Conservation (phyloP, 2,888 invertebrate species). For the Dryococelus australis region DNA sequence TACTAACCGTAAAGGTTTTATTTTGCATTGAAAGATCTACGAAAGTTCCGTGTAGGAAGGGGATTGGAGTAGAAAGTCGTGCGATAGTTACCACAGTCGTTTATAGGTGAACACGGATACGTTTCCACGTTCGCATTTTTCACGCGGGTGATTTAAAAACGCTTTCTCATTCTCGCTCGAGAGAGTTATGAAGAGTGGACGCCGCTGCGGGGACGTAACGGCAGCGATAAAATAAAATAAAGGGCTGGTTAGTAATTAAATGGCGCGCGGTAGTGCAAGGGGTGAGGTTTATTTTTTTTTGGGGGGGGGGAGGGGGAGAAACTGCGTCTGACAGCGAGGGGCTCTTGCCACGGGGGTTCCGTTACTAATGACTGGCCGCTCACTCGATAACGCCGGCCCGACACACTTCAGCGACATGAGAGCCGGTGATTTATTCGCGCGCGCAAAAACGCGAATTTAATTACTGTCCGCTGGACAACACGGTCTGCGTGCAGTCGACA, state of each 20-base stretch:
- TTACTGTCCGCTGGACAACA: neutral
- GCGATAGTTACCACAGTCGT: no score
- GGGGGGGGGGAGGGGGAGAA: no score
- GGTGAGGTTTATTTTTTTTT: no score
- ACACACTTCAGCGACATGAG: neutral
- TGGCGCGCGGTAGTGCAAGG: no score
- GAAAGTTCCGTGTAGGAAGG: no score
- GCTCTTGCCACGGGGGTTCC: neutral
- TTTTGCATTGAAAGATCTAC: no score
- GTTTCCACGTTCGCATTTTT: no score
- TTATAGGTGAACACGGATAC: no score
- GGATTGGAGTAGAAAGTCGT: no score
- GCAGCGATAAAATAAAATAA: neutral
- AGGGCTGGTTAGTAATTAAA: no score
- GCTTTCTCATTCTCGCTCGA: neutral
- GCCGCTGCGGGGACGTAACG: neutral
- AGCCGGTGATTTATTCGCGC: neutral
- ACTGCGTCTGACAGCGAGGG: neutral
- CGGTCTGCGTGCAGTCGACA: neutral
- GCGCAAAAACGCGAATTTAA: neutral
- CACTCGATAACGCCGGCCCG: neutral
- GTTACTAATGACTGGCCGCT: neutral
- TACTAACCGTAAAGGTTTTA: no score
- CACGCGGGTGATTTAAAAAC: neutral
- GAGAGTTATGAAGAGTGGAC: neutral